These are phyloP conservation scores for Solenopsis invicta DNA, from an alignment of 1,140 invertebrate species.

Conservation along the genomic window DNA sequence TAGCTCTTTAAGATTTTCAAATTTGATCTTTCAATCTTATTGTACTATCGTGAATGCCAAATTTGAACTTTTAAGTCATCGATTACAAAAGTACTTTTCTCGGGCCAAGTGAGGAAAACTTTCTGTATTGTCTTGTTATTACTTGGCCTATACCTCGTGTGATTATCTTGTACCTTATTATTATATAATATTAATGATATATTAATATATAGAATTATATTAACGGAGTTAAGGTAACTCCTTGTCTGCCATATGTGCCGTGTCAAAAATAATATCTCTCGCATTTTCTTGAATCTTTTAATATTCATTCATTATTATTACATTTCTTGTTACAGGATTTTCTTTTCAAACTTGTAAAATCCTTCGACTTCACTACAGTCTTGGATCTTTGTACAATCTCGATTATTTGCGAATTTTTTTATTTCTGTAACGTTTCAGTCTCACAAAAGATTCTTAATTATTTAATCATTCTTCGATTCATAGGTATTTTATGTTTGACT, in stretches of 20 bases:
- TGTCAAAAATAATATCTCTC: not conserved
- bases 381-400: not conserved
- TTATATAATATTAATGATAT: conserved; percentile 57
- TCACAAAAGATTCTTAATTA: not conserved
- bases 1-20: conserved; percentile 53
- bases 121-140: conserved; percentile 30
- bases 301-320: conserved; percentile 10
- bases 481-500: not conserved
- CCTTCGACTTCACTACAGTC: not conserved
- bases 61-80: conserved; percentile 24
- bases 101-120: conserved; percentile 74
- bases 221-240: conserved; percentile 27
- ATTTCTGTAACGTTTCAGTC: not conserved
- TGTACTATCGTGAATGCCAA: conserved; percentile 47
- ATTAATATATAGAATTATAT: conserved; percentile 66
- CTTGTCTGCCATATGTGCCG: conserved; percentile 44
- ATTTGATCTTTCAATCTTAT: conserved; percentile 59
- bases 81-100: conserved; percentile 43
- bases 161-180: conserved; percentile 83
- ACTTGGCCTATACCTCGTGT: conserved; percentile 72
- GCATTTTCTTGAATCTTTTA: not conserved
- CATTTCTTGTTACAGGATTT: not conserved
- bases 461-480: not conserved
- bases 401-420: not conserved
- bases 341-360: not conserved